phyloP scores from a whole-genome alignment of 1,140 invertebrate species.

The Caenorhabditis remanei region DNA sequence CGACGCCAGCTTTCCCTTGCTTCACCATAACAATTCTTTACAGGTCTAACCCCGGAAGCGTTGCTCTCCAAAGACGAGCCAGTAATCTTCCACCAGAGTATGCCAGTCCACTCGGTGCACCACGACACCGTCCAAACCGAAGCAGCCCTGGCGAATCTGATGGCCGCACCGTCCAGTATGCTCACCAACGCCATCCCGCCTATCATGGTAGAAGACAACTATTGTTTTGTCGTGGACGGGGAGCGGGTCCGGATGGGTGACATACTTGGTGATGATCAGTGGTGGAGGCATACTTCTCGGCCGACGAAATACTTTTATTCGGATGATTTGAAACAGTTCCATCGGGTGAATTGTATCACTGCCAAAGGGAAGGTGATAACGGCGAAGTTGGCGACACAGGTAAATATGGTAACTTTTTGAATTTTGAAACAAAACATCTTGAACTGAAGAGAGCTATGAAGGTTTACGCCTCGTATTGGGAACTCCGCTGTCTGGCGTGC shows the following conservation, averaged over 20 bases:
- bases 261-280: constrained; percentile 77
- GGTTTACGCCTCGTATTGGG: too few species aligned
- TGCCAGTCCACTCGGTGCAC: constrained; percentile 77
- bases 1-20: not conserved
- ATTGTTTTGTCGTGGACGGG: constrained; percentile 76
- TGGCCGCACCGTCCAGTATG: constrained; percentile 76
- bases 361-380: constrained; percentile 74
- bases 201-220: constrained; percentile 77
- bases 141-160: constrained; percentile 77
- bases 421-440: too few species aligned
- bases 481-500: too few species aligned
- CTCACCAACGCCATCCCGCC: constrained; percentile 72
- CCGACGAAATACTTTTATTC: constrained; percentile 75
- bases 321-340: constrained; percentile 75
- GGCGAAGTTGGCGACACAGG: constrained; percentile 64
- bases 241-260: constrained; percentile 75
- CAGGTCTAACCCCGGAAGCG: constrained; percentile 72
- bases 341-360: constrained; percentile 76
- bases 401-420: not conserved
- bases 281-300: constrained; percentile 76
- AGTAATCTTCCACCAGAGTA: constrained; percentile 75
- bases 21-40: not conserved
- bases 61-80: constrained; percentile 75
- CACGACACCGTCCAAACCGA: constrained; percentile 78
- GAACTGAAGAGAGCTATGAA: too few species aligned